Percentiles rank a stretch among this genome's conserved stretches.
These are phyloP conservation scores for Anas platyrhynchos DNA, from an alignment of 2,113 vertebrate species.

Conservation along the genomic window DNA sequence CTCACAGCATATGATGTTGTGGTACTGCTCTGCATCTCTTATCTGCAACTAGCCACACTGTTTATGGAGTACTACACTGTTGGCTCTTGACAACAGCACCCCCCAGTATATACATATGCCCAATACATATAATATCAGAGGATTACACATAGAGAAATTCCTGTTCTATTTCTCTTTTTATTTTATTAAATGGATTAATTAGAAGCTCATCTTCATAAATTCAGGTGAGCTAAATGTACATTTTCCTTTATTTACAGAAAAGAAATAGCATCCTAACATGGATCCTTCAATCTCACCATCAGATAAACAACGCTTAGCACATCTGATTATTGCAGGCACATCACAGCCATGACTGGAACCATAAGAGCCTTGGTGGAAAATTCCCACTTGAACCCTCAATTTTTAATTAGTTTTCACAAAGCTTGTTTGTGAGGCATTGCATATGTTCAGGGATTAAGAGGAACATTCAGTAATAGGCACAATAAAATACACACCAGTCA, in stretches of 20 bases:
- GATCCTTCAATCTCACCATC: neutral
- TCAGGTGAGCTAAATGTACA: neutral
- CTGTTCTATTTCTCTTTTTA: neutral
- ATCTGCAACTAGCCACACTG: neutral
- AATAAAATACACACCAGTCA: neutral
- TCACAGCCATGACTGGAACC: neutral
- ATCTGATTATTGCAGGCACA: neutral
- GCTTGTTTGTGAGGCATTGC: neutral
- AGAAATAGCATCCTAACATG: neutral
- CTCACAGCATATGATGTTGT: neutral
- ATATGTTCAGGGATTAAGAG: neutral
- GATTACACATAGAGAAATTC: neutral
- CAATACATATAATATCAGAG: neutral
- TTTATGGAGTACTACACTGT: neutral
- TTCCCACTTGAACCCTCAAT: neutral
- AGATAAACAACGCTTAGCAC: neutral
- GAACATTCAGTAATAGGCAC: neutral
- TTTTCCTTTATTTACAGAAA: neutral
- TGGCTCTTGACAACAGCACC: neutral
- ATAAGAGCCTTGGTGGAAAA: fast-evolving
- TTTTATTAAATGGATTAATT: neutral
- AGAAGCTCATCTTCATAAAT: neutral
- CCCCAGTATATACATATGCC: neutral
- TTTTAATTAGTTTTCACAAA: neutral
- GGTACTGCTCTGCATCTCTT: neutral